phyloP scores from a whole-genome alignment of 2,888 invertebrate species.

The Odontomyia ornata region DNA sequence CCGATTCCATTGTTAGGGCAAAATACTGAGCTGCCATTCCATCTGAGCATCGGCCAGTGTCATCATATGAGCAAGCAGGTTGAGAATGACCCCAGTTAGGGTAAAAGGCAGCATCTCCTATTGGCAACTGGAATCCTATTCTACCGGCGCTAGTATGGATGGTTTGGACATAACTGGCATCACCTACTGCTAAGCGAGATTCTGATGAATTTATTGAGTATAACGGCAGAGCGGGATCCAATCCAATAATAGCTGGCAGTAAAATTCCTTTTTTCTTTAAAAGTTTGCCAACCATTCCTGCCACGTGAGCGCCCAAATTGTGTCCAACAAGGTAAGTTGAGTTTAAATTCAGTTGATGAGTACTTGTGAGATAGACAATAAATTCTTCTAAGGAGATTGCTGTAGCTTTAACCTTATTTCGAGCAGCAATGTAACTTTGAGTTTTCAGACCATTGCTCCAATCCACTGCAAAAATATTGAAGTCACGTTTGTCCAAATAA shows the following conservation, averaged over 20 bases:
- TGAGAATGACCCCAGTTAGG: constrained; percentile 55
- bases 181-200: constrained; percentile 46
- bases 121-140: constrained; percentile 50
- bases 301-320: constrained; percentile 69
- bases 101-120: constrained; percentile 54
- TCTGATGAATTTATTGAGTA: constrained; percentile 53
- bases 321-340: constrained; percentile 67
- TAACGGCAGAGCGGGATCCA: constrained; percentile 55
- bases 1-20: constrained; percentile 61
- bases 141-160: constrained; percentile 54
- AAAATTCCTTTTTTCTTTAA: constrained; percentile 65
- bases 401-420: constrained; percentile 59
- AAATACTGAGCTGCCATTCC: constrained; percentile 62
- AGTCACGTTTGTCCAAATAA: constrained; percentile 67
- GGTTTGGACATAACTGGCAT: constrained; percentile 53
- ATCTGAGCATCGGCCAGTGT: constrained; percentile 63
- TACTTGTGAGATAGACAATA: constrained; percentile 62
- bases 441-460: constrained; percentile 67
- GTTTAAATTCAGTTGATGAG: constrained; percentile 65
- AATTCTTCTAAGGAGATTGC: constrained; percentile 56
- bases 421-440: constrained; percentile 68
- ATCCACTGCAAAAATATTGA: constrained; percentile 71
- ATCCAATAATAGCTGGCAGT: constrained; percentile 67
- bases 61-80: constrained; percentile 56
- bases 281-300: constrained; percentile 68